Percentiles rank a stretch among this genome's conserved stretches.
Evolutionary conservation across 2,888 invertebrate genomes (phyloP).

Genomic region (Geophilus truncorum): DNA sequence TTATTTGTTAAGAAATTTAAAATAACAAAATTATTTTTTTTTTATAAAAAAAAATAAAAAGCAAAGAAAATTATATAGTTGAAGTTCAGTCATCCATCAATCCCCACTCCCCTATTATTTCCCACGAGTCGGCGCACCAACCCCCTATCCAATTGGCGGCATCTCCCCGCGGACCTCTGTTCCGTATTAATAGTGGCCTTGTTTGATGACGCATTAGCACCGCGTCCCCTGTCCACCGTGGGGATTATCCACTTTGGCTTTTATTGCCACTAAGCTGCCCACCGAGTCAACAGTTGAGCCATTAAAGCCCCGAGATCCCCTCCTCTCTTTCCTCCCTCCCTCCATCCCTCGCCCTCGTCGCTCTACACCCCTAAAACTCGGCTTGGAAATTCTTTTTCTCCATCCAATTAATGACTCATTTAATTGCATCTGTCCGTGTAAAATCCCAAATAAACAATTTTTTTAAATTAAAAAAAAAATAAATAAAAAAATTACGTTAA

Average conservation of each 20-base stretch:
- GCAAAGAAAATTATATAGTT: too few relatives aligned
- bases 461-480: too few relatives aligned
- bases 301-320: neutral
- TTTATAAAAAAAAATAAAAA: conserved; percentile 14
- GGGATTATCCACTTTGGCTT: conserved; percentile 30
- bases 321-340: neutral
- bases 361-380: neutral
- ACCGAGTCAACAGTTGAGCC: conserved; percentile 25
- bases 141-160: conserved; percentile 8
- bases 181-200: conserved; percentile 20
- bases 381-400: neutral
- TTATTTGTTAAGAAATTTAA: too few relatives aligned
- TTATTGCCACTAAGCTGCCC: conserved; percentile 22
- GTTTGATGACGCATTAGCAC: conserved; percentile 27
- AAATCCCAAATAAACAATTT: neutral
- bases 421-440: neutral
- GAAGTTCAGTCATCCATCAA: neutral
- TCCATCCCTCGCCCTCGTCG: neutral
- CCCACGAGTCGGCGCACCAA: neutral
- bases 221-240: conserved; percentile 13
- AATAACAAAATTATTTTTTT: neutral
- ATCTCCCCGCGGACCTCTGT: conserved; percentile 5
- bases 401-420: conserved; percentile 24
- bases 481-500: too few relatives aligned
- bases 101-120: neutral